A percentile compares a stretch with the other conserved stretches of the same genome.
Conservation (phyloP, 1,140 invertebrate genomes). For the Cheumatopsyche charites region DNA sequence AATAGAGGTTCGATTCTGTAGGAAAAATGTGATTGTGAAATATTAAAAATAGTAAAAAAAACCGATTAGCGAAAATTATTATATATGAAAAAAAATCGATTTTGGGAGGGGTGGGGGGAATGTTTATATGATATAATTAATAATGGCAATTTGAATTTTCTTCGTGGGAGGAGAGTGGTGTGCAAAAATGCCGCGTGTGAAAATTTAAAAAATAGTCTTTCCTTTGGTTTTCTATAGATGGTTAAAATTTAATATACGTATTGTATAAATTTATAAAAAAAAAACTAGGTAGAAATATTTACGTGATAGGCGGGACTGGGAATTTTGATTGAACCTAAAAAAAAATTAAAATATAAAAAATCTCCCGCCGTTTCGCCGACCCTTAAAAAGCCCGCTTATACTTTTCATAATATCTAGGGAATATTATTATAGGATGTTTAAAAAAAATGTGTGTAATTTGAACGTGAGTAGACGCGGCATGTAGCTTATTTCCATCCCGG, state of each 20-base stretch:
- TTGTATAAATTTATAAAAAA: conserved; percentile 8
- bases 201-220: conserved; percentile 9
- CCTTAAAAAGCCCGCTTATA: conserved; percentile 20
- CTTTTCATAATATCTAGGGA: conserved; percentile 19
- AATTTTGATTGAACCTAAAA: too few species aligned
- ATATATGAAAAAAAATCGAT: neutral
- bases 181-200: neutral
- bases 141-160: conserved; percentile 11
- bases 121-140: too few species aligned
- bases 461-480: conserved; percentile 6
- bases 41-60: conserved; percentile 29
- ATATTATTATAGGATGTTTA: conserved; percentile 4
- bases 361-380: too few species aligned
- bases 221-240: neutral
- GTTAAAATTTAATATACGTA: conserved; percentile 8
- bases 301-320: neutral
- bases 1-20: conserved; percentile 40
- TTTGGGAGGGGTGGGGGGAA: neutral
- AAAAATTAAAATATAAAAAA: too few species aligned
- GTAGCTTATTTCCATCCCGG: too few species aligned
- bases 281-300: conserved; percentile 17
- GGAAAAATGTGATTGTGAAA: conserved; percentile 26
- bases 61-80: too few species aligned
- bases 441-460: conserved; percentile 2
- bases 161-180: conserved; percentile 7